These are phyloP conservation scores for Nomia melanderi DNA, from an alignment of 1,140 invertebrate genomes.

Conservation along the genomic window DNA sequence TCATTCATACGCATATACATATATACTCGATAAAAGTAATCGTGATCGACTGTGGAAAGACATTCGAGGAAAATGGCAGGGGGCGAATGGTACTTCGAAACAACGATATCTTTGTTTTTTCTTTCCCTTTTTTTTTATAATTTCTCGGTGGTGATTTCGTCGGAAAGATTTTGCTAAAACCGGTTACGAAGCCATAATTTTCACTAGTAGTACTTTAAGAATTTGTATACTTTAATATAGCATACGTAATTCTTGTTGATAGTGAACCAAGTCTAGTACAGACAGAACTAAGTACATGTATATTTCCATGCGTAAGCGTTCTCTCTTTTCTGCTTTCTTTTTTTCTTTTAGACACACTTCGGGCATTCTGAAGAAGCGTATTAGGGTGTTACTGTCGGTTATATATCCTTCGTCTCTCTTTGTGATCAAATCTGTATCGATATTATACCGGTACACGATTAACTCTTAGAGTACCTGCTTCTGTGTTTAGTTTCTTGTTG, in stretches of 20 bases:
- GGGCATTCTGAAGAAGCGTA: conserved; percentile 39
- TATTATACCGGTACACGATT: conserved; percentile 45
- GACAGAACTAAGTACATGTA: conserved; percentile 2
- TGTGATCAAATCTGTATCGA: conserved; percentile 58
- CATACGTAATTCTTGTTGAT: conserved; percentile 23
- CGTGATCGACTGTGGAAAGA: neutral
- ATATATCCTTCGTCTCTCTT: conserved; percentile 51
- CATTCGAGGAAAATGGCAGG: conserved; percentile 27
- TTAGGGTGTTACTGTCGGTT: conserved; percentile 35
- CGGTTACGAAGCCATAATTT: conserved; percentile 28
- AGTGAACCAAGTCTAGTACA: neutral
- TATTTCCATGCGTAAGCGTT: neutral
- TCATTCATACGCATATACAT: conserved; percentile 2
- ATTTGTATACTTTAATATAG: conserved; percentile 47
- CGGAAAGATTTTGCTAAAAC: conserved; percentile 4
- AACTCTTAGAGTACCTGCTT: conserved; percentile 59
- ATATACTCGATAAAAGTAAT: conserved; percentile 5
- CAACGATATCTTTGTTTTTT: conserved; percentile 24
- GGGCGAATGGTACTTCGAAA: conserved; percentile 51
- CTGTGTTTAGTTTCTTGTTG: conserved; percentile 52
- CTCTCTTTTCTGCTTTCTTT: neutral
- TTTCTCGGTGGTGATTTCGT: conserved; percentile 6
- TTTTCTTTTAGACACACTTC: conserved; percentile 9
- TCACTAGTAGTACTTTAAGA: conserved; percentile 31
- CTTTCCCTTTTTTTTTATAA: conserved; percentile 6